These are phyloP conservation scores for Pantala flavescens DNA, from an alignment of 1,140 invertebrate genomes.

Conservation along the genomic window DNA sequence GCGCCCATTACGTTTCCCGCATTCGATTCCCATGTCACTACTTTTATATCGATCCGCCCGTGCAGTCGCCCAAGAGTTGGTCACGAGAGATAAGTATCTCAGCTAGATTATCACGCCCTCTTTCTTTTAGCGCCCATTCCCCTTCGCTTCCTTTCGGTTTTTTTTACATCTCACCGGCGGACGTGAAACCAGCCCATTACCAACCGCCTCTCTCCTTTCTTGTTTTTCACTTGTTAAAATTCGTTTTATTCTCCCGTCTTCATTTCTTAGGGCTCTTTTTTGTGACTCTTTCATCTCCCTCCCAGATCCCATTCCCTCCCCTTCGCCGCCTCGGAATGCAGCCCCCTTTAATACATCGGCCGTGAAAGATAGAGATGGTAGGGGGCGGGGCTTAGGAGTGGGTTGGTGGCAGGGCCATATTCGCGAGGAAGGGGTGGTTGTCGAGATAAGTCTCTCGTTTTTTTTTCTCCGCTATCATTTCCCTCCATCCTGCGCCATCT, in stretches of 20 bases:
- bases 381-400: neutral
- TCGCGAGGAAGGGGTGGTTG: neutral
- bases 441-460: neutral
- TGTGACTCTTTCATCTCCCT: neutral
- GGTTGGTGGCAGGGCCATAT: neutral
- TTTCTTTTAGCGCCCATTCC: neutral
- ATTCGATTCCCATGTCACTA: neutral
- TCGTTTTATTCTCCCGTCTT: neutral
- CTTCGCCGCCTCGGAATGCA: neutral
- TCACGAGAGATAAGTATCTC: constrained; percentile 2
- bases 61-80: constrained; percentile 2
- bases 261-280: neutral
- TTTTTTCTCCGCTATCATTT: neutral
- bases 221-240: neutral
- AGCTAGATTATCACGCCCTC: neutral
- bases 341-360: neutral
- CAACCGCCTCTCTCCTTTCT: neutral
- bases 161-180: too few species aligned
- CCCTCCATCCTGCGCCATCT: neutral
- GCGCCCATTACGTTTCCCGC: neutral
- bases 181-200: neutral
- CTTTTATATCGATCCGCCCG: neutral
- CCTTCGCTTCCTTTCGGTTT: neutral
- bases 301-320: neutral
- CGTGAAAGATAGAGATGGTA: constrained; percentile 5